These are phyloP conservation scores for Phrynocephalus guinanensis DNA, from an alignment of 2,797 vertebrate species.

Conservation along the genomic window DNA sequence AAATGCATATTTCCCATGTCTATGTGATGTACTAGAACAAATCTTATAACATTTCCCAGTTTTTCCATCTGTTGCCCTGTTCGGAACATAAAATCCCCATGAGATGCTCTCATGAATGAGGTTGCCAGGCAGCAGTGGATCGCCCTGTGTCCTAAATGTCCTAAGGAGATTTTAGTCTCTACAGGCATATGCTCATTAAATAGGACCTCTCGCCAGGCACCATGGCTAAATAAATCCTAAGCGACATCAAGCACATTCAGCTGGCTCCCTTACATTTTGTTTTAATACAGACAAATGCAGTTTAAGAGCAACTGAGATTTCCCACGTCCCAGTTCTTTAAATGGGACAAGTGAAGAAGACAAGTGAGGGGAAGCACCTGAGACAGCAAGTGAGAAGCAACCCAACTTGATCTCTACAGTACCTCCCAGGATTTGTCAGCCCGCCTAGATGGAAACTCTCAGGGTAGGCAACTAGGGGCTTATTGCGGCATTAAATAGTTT, in stretches of 20 bases:
- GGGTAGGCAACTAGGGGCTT: background rate
- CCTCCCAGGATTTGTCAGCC: background rate
- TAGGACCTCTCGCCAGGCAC: slow-evolving; percentile 37
- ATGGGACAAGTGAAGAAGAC: background rate
- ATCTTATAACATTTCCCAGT: slow-evolving; percentile 2
- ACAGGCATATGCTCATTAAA: slow-evolving; percentile 34
- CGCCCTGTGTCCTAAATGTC: slow-evolving; percentile 46
- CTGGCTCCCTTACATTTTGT: slow-evolving; percentile 19
- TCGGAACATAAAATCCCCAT: slow-evolving; percentile 51
- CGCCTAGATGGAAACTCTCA: background rate
- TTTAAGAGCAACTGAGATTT: background rate
- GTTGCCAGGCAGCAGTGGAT: slow-evolving; percentile 58
- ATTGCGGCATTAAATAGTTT: no score
- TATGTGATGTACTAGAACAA: slow-evolving; percentile 4
- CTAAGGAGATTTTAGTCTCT: slow-evolving; percentile 40
- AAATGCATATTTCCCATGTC: slow-evolving; percentile 42
- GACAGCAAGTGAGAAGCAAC: background rate
- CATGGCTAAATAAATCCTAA: slow-evolving; percentile 41
- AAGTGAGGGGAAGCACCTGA: background rate
- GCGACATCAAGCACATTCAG: slow-evolving; percentile 21
- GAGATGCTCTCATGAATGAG: slow-evolving; percentile 22
- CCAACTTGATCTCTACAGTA: background rate
- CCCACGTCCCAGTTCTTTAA: background rate
- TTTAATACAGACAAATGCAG: background rate
- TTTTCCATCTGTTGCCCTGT: slow-evolving; percentile 38